phyloP scores from a whole-genome alignment of 2,113 vertebrate genomes.

The Martes martes region DNA sequence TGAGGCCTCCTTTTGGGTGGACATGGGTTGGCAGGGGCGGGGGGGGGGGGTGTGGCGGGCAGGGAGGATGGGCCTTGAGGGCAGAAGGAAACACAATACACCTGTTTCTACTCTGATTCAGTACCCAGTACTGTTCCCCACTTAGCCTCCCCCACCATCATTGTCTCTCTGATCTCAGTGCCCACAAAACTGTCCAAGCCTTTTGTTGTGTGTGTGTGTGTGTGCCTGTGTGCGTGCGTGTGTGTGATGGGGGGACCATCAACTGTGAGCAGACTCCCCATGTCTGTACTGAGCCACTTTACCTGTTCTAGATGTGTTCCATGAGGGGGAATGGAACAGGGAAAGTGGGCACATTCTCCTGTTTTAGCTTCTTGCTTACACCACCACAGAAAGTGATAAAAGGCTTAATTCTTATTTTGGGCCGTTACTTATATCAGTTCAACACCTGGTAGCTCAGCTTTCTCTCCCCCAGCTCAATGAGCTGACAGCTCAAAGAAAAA shows the following conservation, averaged over 20 bases:
- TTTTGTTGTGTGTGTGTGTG: not conserved
- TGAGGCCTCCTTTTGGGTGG: not conserved
- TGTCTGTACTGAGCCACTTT: not conserved
- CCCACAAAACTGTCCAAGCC: not conserved
- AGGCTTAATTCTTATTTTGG: not conserved
- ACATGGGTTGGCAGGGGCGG: not conserved
- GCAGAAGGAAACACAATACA: not conserved
- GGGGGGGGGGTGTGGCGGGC: too few relatives aligned
- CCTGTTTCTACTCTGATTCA: not conserved
- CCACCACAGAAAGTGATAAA: not conserved
- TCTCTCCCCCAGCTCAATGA: not conserved
- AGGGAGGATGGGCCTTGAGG: not conserved
- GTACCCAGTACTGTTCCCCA: not conserved
- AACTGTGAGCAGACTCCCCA: not conserved
- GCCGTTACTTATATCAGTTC: not conserved
- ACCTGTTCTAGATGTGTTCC: not conserved
- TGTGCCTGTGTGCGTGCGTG: too few relatives aligned
- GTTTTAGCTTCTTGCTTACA: not conserved
- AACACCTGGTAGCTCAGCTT: not conserved
- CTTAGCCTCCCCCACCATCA: not conserved
- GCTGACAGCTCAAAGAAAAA: not conserved
- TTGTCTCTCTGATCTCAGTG: not conserved
- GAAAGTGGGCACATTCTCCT: not conserved
- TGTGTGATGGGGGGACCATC: rapidly evolving
- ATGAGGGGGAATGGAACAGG: not conserved